A percentile compares a stretch with the other conserved stretches of the same genome.
Evolutionary conservation across 2,888 invertebrate species (phyloP).

Genomic region (Nomada lathburiana): DNA sequence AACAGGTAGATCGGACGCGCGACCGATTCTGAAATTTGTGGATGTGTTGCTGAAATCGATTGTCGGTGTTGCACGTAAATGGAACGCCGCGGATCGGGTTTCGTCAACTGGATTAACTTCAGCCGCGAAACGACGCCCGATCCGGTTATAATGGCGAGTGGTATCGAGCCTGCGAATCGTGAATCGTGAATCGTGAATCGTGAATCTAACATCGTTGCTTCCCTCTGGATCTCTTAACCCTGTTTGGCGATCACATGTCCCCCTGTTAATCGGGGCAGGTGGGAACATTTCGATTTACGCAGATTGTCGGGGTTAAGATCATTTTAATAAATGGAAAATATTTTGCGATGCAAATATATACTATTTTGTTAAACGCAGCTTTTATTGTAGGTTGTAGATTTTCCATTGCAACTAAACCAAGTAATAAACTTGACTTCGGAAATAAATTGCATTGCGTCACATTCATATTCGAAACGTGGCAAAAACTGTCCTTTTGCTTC

Average conservation of each 20-base stretch:
- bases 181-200: conserved; percentile 41
- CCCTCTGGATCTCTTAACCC: background rate
- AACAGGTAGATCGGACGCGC: conserved; percentile 42
- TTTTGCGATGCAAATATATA: background rate
- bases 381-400: background rate
- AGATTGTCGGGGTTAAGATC: background rate
- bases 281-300: conserved; percentile 19
- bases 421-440: too few species aligned
- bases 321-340: background rate
- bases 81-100: conserved; percentile 62
- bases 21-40: conserved; percentile 57
- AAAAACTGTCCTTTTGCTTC: too few species aligned
- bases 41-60: conserved; percentile 65
- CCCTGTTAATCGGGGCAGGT: conserved; percentile 10
- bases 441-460: too few species aligned
- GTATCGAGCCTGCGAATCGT: conserved; percentile 33
- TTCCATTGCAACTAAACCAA: background rate
- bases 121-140: conserved; percentile 44
- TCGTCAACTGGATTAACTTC: conserved; percentile 62
- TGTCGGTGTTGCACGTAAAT: conserved; percentile 58
- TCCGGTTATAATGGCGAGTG: conserved; percentile 53
- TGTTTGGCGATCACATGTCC: conserved; percentile 6
- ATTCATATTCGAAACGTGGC: too few species aligned
- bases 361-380: background rate
- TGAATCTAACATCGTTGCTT: conserved; percentile 12